Conservation (phyloP, 2,797 vertebrate species). For the Synaphobranchus kaupii region DNA sequence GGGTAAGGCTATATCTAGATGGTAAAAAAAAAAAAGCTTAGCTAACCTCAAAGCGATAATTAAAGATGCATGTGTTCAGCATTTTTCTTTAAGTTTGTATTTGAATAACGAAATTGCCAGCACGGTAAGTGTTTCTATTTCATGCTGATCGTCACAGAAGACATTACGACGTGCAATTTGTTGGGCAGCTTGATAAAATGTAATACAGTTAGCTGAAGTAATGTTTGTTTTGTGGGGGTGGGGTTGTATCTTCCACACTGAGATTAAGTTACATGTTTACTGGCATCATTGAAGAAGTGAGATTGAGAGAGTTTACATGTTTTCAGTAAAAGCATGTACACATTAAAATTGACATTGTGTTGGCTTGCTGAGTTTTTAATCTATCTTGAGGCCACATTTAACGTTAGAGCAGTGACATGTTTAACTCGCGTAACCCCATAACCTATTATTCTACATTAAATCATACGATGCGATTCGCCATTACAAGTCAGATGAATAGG, state of each 20-base stretch:
- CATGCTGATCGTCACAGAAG: background rate
- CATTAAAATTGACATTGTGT: background rate
- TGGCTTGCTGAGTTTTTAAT: background rate
- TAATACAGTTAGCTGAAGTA: constrained; percentile 1
- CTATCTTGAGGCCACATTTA: background rate
- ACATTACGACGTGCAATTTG: background rate
- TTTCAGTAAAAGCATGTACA: background rate
- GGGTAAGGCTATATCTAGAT: constrained; percentile 5
- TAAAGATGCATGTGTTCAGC: constrained; percentile 10
- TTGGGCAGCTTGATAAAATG: background rate
- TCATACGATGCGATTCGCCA: background rate
- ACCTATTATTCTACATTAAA: background rate
- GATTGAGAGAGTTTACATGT: background rate
- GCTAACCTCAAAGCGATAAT: constrained; percentile 14
- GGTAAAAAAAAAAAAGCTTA: constrained; percentile 14
- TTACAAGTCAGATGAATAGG: background rate
- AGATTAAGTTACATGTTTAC: constrained; percentile 17
- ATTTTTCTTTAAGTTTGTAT: constrained; percentile 20
- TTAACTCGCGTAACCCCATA: background rate
- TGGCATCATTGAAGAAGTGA: background rate
- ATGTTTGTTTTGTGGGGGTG: constrained; percentile 14
- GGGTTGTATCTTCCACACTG: constrained; percentile 6
- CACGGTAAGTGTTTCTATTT: background rate
- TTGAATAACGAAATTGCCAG: background rate
- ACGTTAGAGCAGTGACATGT: background rate